Base-by-base conservation (phyloP, 2,113 vertebrate species). In the Actinemys pallida region DNA sequence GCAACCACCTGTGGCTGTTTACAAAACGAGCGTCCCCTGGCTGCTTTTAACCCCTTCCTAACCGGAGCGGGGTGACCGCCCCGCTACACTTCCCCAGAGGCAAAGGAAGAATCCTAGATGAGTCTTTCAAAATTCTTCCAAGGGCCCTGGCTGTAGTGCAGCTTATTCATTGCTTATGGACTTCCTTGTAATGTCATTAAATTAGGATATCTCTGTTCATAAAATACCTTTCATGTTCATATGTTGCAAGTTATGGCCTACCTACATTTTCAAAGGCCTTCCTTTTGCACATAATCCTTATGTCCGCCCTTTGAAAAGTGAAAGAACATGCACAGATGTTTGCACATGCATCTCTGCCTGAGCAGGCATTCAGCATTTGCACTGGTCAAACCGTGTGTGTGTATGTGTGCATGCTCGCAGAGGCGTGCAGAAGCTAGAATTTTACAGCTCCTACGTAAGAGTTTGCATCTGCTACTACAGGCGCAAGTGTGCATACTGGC, bases 121-220 rank as follows among this genome's bases (percentile, higher is more conserved):
- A 56, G 59, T 47, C 1, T 8, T 16, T 12, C 0, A 10, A 83
- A 85, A 16, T 35, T 54, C 56, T 20, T 11, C 39, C 0, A 0
- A 7, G n/a, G n/a, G 86, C n/a, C 19, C 75, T 78, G 39, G 5
- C 39, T 42, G n/a, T 56, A 57, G 24, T n/a, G 53, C 27, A 57
- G 81, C 39, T 83, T 56, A 57, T 12, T 39, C 10, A 10, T n/a
- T 45, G 25, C 39, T 1, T 59, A 20, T 29, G 39, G 31, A 59
- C 39, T 59, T 59, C 39, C 81, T 29, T 83, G 9, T 42, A 56
- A 45, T 57, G 42, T 25, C 54, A 83, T 83, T 83, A 10, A 59
- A 8, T 59, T 29, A 59, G 42, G 54, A 45, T 47, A 72, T 20
- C 54, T 83, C 81, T 57, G 53, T 54, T 39, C 39, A 39, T n/a